Percentiles rank a stretch among this genome's conserved stretches.
Evolutionary conservation across 2,888 invertebrate genomes (phyloP).

Genomic region (Nasonovia ribisnigri): DNA sequence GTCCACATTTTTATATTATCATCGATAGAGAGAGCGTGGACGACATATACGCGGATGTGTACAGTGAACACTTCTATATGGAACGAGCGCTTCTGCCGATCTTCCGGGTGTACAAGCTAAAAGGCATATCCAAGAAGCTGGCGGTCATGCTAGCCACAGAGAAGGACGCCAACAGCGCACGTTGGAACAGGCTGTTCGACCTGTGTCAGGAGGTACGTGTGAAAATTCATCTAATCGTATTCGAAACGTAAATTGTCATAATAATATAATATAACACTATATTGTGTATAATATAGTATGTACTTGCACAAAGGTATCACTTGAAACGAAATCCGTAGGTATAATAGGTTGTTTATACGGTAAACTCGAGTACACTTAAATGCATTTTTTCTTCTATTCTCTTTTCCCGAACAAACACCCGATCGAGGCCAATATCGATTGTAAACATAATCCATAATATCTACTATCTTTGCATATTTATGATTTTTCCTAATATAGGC

Average conservation of each 20-base stretch:
- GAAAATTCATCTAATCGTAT: neutral
- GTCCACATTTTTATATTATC: neutral
- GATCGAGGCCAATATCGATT: neutral
- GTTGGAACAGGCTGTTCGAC: constrained; percentile 58
- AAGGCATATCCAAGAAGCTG: constrained; percentile 56
- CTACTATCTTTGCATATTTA: neutral
- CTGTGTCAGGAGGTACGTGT: constrained; percentile 58
- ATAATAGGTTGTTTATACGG: neutral
- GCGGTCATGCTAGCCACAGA: constrained; percentile 54
- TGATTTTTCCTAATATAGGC: neutral
- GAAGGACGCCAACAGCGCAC: constrained; percentile 27
- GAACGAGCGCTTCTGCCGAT: constrained; percentile 63
- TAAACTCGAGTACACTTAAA: neutral
- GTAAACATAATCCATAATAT: neutral
- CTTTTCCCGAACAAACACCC: neutral
- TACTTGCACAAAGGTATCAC: neutral
- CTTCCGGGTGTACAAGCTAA: constrained; percentile 55
- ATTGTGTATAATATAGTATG: neutral
- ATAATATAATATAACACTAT: neutral
- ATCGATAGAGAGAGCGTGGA: constrained; percentile 55
- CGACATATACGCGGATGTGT: constrained; percentile 59
- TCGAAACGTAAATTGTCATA: neutral
- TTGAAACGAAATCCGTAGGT: constrained; percentile 1
- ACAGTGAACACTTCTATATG: constrained; percentile 58
- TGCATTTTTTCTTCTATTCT: neutral